Evolutionary conservation across 2,888 invertebrate genomes (phyloP).

Genomic region (Polylopha cassiicola): DNA sequence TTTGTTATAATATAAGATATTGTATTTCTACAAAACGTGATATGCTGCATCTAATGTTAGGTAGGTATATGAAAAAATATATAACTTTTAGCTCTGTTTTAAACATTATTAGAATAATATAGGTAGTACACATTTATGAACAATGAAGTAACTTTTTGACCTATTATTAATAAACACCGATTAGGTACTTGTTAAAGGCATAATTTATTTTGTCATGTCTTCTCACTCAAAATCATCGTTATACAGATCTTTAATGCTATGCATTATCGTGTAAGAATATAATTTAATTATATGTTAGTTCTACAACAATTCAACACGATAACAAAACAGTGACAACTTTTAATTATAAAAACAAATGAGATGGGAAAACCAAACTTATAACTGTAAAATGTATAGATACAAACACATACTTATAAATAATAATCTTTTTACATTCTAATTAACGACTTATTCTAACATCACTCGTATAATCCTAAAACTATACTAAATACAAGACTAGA

Average conservation of each 20-base stretch:
- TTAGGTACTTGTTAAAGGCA: constrained; percentile 22
- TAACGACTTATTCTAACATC: constrained; percentile 30
- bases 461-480: constrained; percentile 33
- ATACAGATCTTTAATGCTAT: constrained; percentile 56
- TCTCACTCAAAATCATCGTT: constrained; percentile 36
- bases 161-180: constrained; percentile 19
- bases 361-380: constrained; percentile 18
- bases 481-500: constrained; percentile 61
- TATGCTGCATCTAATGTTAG: constrained; percentile 57
- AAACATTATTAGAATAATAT: constrained; percentile 21
- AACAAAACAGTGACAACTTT: constrained; percentile 17
- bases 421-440: constrained; percentile 34
- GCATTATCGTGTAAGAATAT: constrained; percentile 13
- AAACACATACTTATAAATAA: constrained; percentile 15
- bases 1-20: constrained; percentile 46
- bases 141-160: constrained; percentile 15
- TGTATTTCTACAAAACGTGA: constrained; percentile 71
- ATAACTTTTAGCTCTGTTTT: constrained; percentile 41
- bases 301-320: constrained; percentile 22
- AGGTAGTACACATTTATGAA: constrained; percentile 21
- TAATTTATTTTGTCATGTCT: constrained; percentile 49
- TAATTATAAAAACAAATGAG: constrained; percentile 15
- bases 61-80: constrained; percentile 55
- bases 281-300: constrained; percentile 17
- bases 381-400: no score